Base-by-base conservation (phyloP, 2,888 invertebrate species). In the Mycalesis mineus region DNA sequence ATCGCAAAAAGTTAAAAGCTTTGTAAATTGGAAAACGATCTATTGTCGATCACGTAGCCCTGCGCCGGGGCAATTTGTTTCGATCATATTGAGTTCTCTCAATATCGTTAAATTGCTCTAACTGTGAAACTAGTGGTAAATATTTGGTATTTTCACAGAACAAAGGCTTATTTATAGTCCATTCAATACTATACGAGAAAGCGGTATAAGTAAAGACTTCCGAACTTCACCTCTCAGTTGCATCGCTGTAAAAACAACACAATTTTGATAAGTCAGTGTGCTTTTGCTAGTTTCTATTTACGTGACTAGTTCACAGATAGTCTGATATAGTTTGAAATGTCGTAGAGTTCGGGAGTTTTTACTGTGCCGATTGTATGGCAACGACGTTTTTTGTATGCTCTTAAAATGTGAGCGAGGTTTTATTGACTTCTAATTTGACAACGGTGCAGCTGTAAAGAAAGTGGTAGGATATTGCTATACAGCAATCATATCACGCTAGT, bases 61-160 rank as follows among this genome's bases (percentile, higher is more conserved):
- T 61, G 51, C 59, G 57, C 64, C 65, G 70, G 67, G 63, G 71
- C 82, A 80, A 80, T 80, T 82, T 78, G 78, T 77, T 72, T 61
- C 70, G 74, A 79, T 80, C 79, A 69, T 72, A 78, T 78, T 78
- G 77, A 76, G 78, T 84, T 84, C 83, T 80, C 75, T 70, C 67
- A 64, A 71, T 73, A 72, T 71, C 64, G 66, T 63, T 77, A 80
- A 81, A 85, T 85, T 81, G 82, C 71, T 76, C 73, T 84, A 84
- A 82, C 86, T 78, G 85, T 82, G 31, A 42, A 42, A 79, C 70
- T 47, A 40, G 53, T 45, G 49, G 55, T 53, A 63, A 61, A 62
- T 58, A 62, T 63, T 63, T 58, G 57, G 41, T 48, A 62, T 55
- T 57, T 22, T 55, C 49, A 56, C 37, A 9, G 15, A 45, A 44